Conservation (phyloP, 1,140 invertebrate genomes). For the Elymnias hypermnestra region DNA sequence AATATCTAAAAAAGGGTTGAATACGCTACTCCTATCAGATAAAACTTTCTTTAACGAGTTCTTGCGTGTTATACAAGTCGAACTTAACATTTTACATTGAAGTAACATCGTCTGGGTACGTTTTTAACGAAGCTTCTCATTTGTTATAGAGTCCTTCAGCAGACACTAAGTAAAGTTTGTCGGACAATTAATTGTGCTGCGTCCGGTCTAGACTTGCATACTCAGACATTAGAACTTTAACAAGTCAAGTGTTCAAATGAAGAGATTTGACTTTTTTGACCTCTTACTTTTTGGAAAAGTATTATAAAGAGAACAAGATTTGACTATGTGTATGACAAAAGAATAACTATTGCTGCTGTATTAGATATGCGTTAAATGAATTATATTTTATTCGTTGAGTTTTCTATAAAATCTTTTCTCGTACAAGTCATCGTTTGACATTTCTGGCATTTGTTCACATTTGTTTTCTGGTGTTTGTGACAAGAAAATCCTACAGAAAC, state of each 20-base stretch:
- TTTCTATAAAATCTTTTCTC: no score
- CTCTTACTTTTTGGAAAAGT: not conserved
- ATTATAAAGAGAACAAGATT: not conserved
- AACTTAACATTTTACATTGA: not conserved
- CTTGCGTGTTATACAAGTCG: not conserved
- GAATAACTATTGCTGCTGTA: no score
- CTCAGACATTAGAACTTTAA: conserved; percentile 15
- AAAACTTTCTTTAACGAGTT: conserved; percentile 1
- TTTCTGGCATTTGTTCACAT: no score
- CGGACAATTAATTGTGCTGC: conserved; percentile 18
- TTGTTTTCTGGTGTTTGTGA: no score
- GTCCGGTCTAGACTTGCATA: conserved; percentile 20
- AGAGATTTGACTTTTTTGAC: not conserved
- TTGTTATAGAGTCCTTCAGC: conserved; percentile 10
- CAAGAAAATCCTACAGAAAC: no score
- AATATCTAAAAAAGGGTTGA: not conserved
- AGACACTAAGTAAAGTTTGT: conserved; percentile 18
- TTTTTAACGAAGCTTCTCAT: conserved; percentile 15
- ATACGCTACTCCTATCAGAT: not conserved
- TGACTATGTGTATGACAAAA: not conserved
- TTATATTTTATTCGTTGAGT: no score
- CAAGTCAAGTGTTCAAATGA: conserved; percentile 7
- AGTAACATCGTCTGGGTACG: conserved; percentile 4
- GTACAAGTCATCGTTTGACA: no score
- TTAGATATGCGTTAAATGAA: no score